Percentiles rank a stretch among this genome's conserved stretches.
Evolutionary conservation across 2,888 invertebrate species (phyloP).

Genomic region (Eupithecia insigniata): DNA sequence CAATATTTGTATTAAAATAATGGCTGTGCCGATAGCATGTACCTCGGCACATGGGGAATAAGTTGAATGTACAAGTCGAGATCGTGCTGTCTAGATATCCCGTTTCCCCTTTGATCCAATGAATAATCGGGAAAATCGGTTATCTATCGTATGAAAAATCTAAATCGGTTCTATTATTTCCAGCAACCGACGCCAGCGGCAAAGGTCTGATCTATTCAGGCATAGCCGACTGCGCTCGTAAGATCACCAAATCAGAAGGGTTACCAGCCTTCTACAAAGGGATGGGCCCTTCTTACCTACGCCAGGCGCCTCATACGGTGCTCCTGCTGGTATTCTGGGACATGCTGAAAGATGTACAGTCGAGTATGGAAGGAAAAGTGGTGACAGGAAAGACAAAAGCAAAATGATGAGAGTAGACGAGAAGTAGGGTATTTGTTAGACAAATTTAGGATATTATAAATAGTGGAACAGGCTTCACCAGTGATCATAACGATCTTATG

Average conservation of each 20-base stretch:
- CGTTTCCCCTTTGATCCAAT: too few relatives aligned
- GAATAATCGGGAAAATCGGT: too few relatives aligned
- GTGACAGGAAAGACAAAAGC: conserved; percentile 4
- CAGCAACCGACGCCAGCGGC: conserved; percentile 87
- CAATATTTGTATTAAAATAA: too few relatives aligned
- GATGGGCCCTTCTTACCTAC: conserved; percentile 93
- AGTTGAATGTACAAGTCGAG: too few relatives aligned
- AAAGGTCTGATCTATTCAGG: conserved; percentile 88
- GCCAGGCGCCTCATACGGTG: conserved; percentile 96
- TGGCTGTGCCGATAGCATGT: too few relatives aligned
- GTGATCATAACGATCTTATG: background rate
- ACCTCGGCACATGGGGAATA: too few relatives aligned
- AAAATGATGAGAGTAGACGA: background rate
- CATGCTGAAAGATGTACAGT: conserved; percentile 83
- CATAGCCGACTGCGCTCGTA: conserved; percentile 89
- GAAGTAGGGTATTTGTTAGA: background rate
- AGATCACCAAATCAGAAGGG: conserved; percentile 91
- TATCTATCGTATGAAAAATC: too few relatives aligned
- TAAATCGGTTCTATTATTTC: conserved; percentile 37
- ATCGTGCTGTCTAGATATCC: too few relatives aligned
- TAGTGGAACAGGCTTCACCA: too few relatives aligned
- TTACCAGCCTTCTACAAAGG: conserved; percentile 95
- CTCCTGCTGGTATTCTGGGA: conserved; percentile 96
- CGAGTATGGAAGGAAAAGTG: conserved; percentile 49
- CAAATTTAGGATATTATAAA: too few relatives aligned